A percentile compares a stretch with the other conserved stretches of the same genome.
phyloP scores from a whole-genome alignment of 2,888 invertebrate species.

The Dynastes maya region DNA sequence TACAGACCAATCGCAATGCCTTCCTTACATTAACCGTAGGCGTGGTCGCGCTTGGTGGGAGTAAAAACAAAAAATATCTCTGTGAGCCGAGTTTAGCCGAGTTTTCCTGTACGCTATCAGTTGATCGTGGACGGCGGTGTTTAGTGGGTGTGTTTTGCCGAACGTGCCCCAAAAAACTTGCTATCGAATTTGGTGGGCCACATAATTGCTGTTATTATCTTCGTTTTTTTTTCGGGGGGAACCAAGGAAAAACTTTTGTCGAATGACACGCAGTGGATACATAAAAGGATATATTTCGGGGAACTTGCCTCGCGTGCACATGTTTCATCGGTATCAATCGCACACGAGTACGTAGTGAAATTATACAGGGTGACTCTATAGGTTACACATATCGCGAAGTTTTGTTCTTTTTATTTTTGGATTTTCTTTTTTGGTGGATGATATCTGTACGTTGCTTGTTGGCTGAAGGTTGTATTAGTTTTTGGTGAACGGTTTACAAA shows the following conservation, averaged over 20 bases:
- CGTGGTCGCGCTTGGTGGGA: slow-evolving; percentile 57
- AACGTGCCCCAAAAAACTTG: slow-evolving; percentile 49
- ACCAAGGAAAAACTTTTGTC: slow-evolving; percentile 40
- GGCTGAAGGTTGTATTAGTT: slow-evolving; percentile 43
- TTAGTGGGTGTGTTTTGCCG: slow-evolving; percentile 54
- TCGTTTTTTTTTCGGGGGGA: slow-evolving; percentile 26
- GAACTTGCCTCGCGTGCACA: slow-evolving; percentile 15
- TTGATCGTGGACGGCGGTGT: slow-evolving; percentile 55
- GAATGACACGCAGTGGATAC: slow-evolving; percentile 37
- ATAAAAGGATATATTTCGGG: slow-evolving; percentile 37
- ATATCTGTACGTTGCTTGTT: slow-evolving; percentile 25
- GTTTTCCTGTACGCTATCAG: slow-evolving; percentile 56
- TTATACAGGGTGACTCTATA: slow-evolving; percentile 41
- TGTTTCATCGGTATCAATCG: slow-evolving; percentile 22
- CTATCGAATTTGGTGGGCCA: slow-evolving; percentile 40
- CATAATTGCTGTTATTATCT: slow-evolving; percentile 31
- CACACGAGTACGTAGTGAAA: slow-evolving; percentile 1
- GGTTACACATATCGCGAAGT: background rate
- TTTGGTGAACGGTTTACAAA: slow-evolving; percentile 57
- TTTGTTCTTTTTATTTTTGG: slow-evolving; percentile 24
- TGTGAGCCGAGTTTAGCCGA: slow-evolving; percentile 58
- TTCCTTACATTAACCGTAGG: slow-evolving; percentile 54
- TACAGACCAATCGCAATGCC: slow-evolving; percentile 62
- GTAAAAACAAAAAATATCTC: slow-evolving; percentile 58
- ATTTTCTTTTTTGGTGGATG: slow-evolving; percentile 24